phyloP scores from a whole-genome alignment of 2,113 vertebrate species.

The Platanista minor region DNA sequence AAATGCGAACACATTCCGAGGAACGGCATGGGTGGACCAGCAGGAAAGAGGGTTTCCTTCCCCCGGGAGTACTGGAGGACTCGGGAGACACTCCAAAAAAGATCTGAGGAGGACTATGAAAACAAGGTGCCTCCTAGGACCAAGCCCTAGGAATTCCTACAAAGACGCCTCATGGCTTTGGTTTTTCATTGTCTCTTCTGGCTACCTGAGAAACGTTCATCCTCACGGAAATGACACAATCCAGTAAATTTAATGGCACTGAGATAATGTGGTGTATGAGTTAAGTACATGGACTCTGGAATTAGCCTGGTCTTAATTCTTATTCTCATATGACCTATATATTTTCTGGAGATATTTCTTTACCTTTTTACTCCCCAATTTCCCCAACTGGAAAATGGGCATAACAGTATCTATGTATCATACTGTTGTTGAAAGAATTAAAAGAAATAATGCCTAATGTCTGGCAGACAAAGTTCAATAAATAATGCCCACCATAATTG shows the following conservation, averaged over 20 bases:
- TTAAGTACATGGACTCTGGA: neutral
- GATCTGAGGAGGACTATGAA: too few relatives aligned
- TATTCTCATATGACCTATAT: neutral
- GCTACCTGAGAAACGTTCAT: neutral
- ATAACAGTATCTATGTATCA: neutral
- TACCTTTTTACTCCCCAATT: neutral
- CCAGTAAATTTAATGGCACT: neutral
- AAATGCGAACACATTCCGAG: neutral
- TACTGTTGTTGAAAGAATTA: neutral
- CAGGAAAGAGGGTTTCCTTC: neutral
- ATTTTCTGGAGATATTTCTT: neutral
- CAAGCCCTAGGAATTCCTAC: neutral
- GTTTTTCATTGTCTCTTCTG: neutral
- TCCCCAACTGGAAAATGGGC: neutral
- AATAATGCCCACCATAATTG: neutral
- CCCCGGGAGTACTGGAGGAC: neutral
- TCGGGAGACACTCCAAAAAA: neutral
- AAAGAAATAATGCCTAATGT: neutral
- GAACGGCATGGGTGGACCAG: fast-evolving
- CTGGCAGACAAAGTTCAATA: neutral
- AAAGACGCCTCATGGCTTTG: neutral
- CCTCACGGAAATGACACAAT: neutral
- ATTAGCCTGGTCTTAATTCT: neutral
- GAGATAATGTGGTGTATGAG: neutral
- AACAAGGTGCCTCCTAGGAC: too few relatives aligned